Evolutionary conservation across 2,888 invertebrate species (phyloP), one percentile per base, ranked within the genome.

Genomic region (Pollenia angustigena): DNA sequence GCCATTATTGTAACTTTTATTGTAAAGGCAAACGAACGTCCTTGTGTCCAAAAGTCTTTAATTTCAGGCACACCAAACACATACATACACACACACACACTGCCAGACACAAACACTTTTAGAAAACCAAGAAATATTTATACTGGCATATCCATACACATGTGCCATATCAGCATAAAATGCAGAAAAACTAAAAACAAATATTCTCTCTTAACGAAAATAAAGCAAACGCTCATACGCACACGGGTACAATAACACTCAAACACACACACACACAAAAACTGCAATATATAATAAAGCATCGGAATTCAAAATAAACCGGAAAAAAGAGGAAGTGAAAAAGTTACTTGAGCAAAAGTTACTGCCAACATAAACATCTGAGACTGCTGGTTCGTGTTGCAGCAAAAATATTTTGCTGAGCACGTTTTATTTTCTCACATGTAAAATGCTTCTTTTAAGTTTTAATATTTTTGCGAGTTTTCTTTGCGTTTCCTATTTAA

Each of bases 1-100:
- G 40, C 42, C n/a, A 50, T 58, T 48, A 14, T 44, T 76, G 69
- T 12, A 40, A 46, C 54, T 54, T 54, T 54, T 76, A 32, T 52
- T 69, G 7, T 18, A 60, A 81, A 79, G 81, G 85, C 78, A 81
- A 74, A 81, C 69, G 81, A 85, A 85, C 78, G 85, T 85, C 85
- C 81, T 85, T 85, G 85, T 81, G 68, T 81, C 54, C 81, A 62
- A 54, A 46, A 74, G 78, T 71, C 68, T 74, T 85, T 60, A 78
- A 81, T 81, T 78, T 50, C 52, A 81, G 56, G 68, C 46, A 69
- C 58, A 40, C 14, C 32, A 64, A 11, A 32, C 32, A 40, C 18
- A 58, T 14, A 14, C 18, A 62, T 2, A 32, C 44, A 40, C 18
- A 58, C 8, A 18, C n/a, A 62, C 14, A 32, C 32, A 32, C 32